Percentiles rank a stretch among this genome's conserved stretches.
Evolutionary conservation across 2,888 invertebrate genomes (phyloP).

Genomic region (Anticlea derivata): DNA sequence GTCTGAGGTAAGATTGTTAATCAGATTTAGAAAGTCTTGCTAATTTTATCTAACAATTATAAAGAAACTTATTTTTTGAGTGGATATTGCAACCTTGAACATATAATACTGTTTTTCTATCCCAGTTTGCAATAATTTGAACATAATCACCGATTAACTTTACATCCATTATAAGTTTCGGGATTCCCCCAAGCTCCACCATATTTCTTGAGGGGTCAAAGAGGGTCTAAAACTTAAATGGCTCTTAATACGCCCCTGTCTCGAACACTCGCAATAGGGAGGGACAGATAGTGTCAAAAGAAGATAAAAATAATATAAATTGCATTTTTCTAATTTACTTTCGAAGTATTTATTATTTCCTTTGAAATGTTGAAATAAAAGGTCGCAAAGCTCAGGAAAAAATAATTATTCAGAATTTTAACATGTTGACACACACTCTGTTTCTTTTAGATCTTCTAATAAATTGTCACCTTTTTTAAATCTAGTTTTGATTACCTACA

Average conservation of each 20-base stretch:
- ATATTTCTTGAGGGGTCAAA: conserved; percentile 71
- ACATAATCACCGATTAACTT: conserved; percentile 43
- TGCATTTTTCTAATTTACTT: conserved; percentile 55
- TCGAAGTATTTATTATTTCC: conserved; percentile 12
- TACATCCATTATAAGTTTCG: conserved; percentile 42
- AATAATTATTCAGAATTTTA: too few species aligned
- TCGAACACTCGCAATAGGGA: conserved; percentile 65
- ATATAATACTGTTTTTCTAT: neutral
- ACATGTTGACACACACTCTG: too few species aligned
- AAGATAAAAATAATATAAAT: conserved; percentile 83
- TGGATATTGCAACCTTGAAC: too few species aligned
- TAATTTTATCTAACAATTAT: too few species aligned
- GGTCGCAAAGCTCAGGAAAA: too few species aligned
- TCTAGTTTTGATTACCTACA: too few species aligned
- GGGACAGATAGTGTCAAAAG: conserved; percentile 82
- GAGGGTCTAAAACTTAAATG: conserved; percentile 65
- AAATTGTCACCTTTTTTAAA: too few species aligned
- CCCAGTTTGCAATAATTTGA: conserved; percentile 20
- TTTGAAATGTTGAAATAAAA: neutral
- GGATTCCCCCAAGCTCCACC: conserved; percentile 46
- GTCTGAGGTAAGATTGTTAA: too few species aligned
- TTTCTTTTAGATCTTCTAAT: too few species aligned
- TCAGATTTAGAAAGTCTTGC: too few species aligned
- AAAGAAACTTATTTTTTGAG: neutral
- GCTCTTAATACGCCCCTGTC: conserved; percentile 78